Conservation (phyloP, 2,888 invertebrate species). For the Thecophora atra region DNA sequence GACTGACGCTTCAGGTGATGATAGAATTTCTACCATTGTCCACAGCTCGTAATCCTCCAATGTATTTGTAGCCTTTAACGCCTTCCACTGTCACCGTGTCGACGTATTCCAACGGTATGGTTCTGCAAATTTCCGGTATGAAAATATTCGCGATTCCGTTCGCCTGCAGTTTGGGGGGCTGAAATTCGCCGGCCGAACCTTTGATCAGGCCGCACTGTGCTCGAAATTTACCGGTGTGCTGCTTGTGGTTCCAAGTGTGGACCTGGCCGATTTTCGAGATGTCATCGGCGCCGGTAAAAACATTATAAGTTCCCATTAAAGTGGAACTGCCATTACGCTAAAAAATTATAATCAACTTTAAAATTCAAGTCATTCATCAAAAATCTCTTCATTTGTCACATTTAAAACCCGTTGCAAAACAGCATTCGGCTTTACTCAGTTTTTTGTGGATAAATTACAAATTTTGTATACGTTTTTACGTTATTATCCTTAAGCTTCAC, state of each 20-base stretch:
- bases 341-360: too few relatives aligned
- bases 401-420: too few relatives aligned
- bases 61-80: conserved; percentile 74
- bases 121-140: conserved; percentile 80
- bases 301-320: conserved; percentile 79
- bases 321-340: conserved; percentile 81
- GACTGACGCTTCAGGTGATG: too few relatives aligned
- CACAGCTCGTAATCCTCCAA: conserved; percentile 71
- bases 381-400: too few relatives aligned
- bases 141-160: conserved; percentile 72
- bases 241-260: conserved; percentile 76
- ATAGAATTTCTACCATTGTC: conserved; percentile 73
- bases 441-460: too few relatives aligned
- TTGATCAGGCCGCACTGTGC: conserved; percentile 70
- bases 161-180: conserved; percentile 72
- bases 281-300: conserved; percentile 75
- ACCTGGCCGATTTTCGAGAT: conserved; percentile 75
- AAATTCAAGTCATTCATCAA: neutral
- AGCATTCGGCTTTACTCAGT: too few relatives aligned
- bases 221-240: conserved; percentile 67
- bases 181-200: conserved; percentile 84
- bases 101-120: conserved; percentile 71
- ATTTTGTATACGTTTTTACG: too few relatives aligned
- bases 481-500: too few relatives aligned
- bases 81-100: conserved; percentile 70